phyloP scores from a whole-genome alignment of 2,797 vertebrate species.

The Menidia menidia region DNA sequence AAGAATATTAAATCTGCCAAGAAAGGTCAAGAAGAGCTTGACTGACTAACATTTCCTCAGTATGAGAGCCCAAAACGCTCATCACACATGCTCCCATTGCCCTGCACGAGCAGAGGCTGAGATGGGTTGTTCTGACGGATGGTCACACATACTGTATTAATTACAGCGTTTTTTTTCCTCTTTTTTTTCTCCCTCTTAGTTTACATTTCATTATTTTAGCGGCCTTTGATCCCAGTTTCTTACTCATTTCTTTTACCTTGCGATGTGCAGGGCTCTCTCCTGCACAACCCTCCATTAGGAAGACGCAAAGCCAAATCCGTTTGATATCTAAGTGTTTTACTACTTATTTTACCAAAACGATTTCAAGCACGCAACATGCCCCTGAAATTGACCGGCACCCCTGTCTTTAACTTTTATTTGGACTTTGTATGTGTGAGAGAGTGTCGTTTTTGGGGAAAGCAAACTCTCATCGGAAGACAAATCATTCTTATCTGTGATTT shows the following conservation, averaged over 20 bases:
- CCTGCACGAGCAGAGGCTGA: conserved; percentile 43
- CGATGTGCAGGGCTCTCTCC: conserved; percentile 38
- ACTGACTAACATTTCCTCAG: conserved; percentile 40
- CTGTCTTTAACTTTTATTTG: conserved; percentile 63
- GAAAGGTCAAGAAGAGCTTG: conserved; percentile 34
- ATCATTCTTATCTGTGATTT: conserved; percentile 55
- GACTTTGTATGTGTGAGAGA: conserved; percentile 53
- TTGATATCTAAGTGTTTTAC: conserved; percentile 62
- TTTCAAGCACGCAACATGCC: conserved; percentile 39
- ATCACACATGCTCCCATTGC: conserved; percentile 44
- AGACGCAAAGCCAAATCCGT: conserved; percentile 52
- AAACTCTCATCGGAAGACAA: conserved; percentile 61
- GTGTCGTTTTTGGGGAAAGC: conserved; percentile 41
- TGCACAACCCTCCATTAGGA: conserved; percentile 32
- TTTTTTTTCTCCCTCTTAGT: background rate
- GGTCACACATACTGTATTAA: conserved; percentile 18
- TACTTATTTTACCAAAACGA: conserved; percentile 69
- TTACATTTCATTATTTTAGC: conserved; percentile 61
- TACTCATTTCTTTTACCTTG: conserved; percentile 53
- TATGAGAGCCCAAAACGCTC: conserved; percentile 58
- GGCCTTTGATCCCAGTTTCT: conserved; percentile 49
- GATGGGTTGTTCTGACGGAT: conserved; percentile 36
- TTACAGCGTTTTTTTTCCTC: background rate
- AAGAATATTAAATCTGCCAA: conserved; percentile 32
- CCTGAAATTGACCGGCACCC: conserved; percentile 31